Evolutionary conservation across 2,888 invertebrate genomes (phyloP), one percentile per base, ranked within the genome.

Genomic region (Sphaeridia pumilis): DNA sequence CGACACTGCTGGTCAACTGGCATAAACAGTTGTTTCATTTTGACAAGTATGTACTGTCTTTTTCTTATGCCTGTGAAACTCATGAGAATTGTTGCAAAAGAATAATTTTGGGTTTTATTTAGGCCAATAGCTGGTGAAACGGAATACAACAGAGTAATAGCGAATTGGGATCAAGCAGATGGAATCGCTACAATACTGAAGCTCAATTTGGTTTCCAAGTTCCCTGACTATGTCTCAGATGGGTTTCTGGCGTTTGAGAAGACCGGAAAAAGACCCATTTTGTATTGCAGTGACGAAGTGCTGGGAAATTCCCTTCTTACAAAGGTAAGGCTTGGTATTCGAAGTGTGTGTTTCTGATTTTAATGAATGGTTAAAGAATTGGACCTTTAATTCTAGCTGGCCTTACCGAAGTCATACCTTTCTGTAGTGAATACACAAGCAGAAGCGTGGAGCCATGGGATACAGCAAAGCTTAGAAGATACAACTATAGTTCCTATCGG

Each of bases 11-110:
- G 2, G 31, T 61, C 2, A 50, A 48, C n/a, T 65, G 65, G 65
- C 42, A 60, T 24, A 63, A 63, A 41, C 61, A 63, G 25, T 45
- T 65, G 10, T 65, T 65, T 52, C 64, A 64, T 49, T 62, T 62
- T 48, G 38, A 31, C 5, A 54, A 49, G 61, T 62, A 53, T 20
- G 46, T n/a, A n/a, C n/a, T n/a, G n/a, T n/a, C n/a, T n/a, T n/a
- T n/a, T n/a, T n/a, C n/a, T n/a, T n/a, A n/a, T n/a, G n/a, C n/a
- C n/a, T n/a, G n/a, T n/a, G n/a, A n/a, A n/a, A n/a, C n/a, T n/a
- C n/a, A n/a, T n/a, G n/a, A n/a, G n/a, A n/a, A n/a, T n/a, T n/a
- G n/a, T n/a, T n/a, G n/a, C n/a, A n/a, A n/a, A n/a, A n/a, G n/a
- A n/a, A n/a, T n/a, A n/a, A n/a, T n/a, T n/a, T n/a, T n/a, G n/a